Percentiles rank a stretch among this genome's conserved stretches.
Evolutionary conservation across 2,797 vertebrate species (phyloP).

Genomic region (Cuculus canorus): DNA sequence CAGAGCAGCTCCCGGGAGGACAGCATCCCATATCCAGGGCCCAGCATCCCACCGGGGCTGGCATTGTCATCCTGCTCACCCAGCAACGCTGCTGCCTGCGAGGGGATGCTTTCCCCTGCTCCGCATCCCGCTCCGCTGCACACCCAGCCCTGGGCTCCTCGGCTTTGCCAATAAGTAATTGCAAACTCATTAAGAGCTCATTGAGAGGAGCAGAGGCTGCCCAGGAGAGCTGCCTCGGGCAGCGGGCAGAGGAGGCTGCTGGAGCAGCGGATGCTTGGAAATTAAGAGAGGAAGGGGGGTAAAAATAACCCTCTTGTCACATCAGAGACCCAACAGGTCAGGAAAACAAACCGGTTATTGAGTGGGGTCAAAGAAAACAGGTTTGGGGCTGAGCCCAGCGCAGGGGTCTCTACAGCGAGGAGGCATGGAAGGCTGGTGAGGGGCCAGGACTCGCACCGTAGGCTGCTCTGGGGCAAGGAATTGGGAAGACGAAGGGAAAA

Average conservation of each 20-base stretch:
- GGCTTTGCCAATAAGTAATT: conserved; percentile 40
- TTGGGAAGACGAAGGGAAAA: background rate
- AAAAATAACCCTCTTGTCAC: background rate
- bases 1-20: background rate
- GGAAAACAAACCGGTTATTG: background rate
- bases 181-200: conserved; percentile 55
- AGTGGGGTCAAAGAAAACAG: background rate
- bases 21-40: background rate
- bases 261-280: background rate
- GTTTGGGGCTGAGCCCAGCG: background rate
- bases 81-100: background rate
- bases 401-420: background rate
- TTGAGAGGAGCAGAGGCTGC: conserved; percentile 19
- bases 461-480: background rate
- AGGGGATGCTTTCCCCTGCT: background rate
- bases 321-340: background rate
- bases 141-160: background rate
- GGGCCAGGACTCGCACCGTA: accelerated
- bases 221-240: background rate
- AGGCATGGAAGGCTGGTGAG: accelerated
- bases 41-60: background rate
- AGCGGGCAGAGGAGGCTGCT: background rate
- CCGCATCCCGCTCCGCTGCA: background rate
- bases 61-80: background rate
- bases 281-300: background rate